Evolutionary conservation across 2,113 vertebrate genomes (phyloP).

Genomic region (Poeciliopsis occidentalis): DNA sequence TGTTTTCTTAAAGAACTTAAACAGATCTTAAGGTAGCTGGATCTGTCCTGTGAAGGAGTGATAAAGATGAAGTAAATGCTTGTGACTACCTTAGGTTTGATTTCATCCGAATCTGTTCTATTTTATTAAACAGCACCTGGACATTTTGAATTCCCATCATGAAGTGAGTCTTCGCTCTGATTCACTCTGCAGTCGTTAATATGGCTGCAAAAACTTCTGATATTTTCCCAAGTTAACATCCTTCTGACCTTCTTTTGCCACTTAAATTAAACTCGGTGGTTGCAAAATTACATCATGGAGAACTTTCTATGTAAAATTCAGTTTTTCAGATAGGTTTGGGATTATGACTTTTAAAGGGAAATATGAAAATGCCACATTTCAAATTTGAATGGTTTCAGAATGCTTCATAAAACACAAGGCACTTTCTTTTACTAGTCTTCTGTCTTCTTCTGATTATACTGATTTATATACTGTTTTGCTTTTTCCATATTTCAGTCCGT

Average conservation of each 20-base stretch:
- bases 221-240: background rate
- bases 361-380: background rate
- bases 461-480: too few species aligned
- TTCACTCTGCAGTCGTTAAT: background rate
- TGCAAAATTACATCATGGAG: background rate
- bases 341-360: background rate
- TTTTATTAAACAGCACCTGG: too few species aligned
- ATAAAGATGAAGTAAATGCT: background rate
- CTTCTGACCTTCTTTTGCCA: background rate
- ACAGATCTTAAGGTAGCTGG: slow-evolving; percentile 27
- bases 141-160: too few species aligned
- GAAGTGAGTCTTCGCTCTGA: too few species aligned
- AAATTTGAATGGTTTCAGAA: background rate
- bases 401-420: background rate
- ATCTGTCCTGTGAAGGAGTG: background rate
- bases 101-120: too few species aligned
- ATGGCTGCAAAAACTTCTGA: too few species aligned
- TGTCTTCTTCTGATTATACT: background rate
- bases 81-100: too few species aligned
- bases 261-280: background rate
- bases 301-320: background rate
- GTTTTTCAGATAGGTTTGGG: background rate
- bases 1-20: slow-evolving; percentile 14
- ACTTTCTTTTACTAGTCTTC: background rate
- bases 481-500: background rate